Evolutionary conservation across 2,113 vertebrate genomes (phyloP).

Genomic region (Heterochromis multidens): DNA sequence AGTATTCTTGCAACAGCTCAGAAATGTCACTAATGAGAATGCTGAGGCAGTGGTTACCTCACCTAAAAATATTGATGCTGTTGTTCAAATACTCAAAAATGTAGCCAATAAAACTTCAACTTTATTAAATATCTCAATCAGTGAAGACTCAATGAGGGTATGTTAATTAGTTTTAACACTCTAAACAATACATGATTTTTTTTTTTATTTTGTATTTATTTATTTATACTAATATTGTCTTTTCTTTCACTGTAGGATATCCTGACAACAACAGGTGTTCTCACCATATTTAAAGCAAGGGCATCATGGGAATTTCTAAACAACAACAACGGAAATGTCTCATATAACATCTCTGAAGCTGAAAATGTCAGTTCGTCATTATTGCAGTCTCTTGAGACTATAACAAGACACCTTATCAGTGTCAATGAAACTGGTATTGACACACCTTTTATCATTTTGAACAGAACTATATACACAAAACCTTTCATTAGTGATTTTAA

Average conservation of each 20-base stretch:
- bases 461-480: slow-evolving; percentile 30
- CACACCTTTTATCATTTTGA: slow-evolving; percentile 11
- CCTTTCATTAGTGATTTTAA: slow-evolving; percentile 13
- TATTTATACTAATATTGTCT: not conserved
- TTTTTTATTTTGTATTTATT: not conserved
- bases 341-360: rapidly evolving
- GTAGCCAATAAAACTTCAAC: not conserved
- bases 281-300: not conserved
- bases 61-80: slow-evolving; percentile 17
- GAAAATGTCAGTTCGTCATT: slow-evolving; percentile 29
- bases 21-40: rapidly evolving
- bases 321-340: rapidly evolving
- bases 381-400: not conserved
- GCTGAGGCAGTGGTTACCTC: not conserved
- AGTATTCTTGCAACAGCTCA: not conserved
- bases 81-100: slow-evolving; percentile 21
- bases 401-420: not conserved
- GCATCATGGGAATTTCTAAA: slow-evolving; percentile 19
- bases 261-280: slow-evolving; percentile 21
- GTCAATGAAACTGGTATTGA: not conserved
- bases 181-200: not conserved
- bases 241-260: slow-evolving; percentile 31
- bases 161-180: not conserved
- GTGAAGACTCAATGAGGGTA: not conserved
- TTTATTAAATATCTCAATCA: rapidly evolving